Evolutionary conservation across 2,888 invertebrate genomes (phyloP).

Genomic region (Deladenus siricidicola): DNA sequence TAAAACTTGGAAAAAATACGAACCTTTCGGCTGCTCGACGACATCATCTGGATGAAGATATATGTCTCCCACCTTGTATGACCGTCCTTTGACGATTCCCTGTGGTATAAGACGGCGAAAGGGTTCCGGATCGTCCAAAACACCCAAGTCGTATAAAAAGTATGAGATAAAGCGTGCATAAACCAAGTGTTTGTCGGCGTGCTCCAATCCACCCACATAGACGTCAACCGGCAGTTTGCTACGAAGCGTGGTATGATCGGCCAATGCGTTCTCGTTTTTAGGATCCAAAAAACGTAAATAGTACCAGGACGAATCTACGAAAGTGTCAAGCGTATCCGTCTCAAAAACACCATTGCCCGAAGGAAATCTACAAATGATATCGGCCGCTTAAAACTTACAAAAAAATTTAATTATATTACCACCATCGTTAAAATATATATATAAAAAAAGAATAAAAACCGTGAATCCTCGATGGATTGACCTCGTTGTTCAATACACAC

Average conservation of each 20-base stretch:
- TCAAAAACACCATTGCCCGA: constrained; percentile 67
- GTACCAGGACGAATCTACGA: constrained; percentile 99
- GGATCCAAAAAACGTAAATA: constrained; percentile 82
- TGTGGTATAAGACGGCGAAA: constrained; percentile 82
- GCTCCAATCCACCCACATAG: constrained; percentile 31
- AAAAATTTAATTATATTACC: not conserved
- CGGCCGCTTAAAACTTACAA: not conserved
- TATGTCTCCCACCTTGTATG: constrained; percentile 66
- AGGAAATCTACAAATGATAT: constrained; percentile 14
- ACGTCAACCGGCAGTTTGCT: constrained; percentile 54
- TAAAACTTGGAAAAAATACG: not conserved
- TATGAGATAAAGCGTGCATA: constrained; percentile 89
- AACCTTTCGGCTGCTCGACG: constrained; percentile 47
- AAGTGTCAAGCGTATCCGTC: constrained; percentile 99
- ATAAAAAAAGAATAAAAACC: too few relatives aligned
- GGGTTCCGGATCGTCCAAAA: constrained; percentile 72
- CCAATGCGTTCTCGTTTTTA: constrained; percentile 66
- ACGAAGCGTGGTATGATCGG: constrained; percentile 72
- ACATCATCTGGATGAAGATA: constrained; percentile 66
- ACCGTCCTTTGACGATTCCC: constrained; percentile 86
- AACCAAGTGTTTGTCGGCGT: constrained; percentile 83
- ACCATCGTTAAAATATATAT: not conserved
- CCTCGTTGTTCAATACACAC: constrained; percentile 30
- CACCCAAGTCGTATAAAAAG: constrained; percentile 74
- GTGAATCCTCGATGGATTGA: constrained; percentile 6